Base-by-base conservation (phyloP, 2,888 invertebrate species). In the Drosophila macrospina region DNA sequence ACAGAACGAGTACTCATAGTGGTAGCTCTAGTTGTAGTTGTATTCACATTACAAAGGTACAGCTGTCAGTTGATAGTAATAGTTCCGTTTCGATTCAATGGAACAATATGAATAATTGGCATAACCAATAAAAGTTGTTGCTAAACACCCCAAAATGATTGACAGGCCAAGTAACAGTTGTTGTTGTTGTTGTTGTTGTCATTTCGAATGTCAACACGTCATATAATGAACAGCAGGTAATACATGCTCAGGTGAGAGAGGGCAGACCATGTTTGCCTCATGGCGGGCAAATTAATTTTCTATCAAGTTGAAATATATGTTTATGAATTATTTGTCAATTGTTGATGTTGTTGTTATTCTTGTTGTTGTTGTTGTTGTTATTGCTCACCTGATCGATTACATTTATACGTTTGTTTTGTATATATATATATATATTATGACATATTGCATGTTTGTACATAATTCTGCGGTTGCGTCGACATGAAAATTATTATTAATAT, bases 291-390 rank as follows among this genome's bases (percentile, higher is more conserved):
- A 84, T 89, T 79, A 89, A 85, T 88, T 82, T 80, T 69, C 69
- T 57, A 67, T 63, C 71, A 59, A 80, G 69, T 75, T 78, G 80
- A 86, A 85, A 88, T 86, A 86, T 84, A 84, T 84, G 67, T 88
- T 81, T 84, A 90, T 90, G 86, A 90, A 88, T 86, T 89, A 88
- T 89, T 89, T 75, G 67, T 80, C 79, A 81, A 86, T 90, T 83
- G 78, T 61, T 55, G 57, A 59, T 51, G 63, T 16, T 36, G 15
- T 11, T 13, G 42, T 32, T 13, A 8, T 28, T 15, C 50, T 36
- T 32, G 64, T 34, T 28, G 20, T 20, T 20, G 20, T 20, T 20
- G 20, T 20, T 20, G n/a, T n/a, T n/a, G n/a, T 26, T 26, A 7
- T 26, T 26, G 26, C 6, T 26, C 26, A 86, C 85, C 85, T 86